Evolutionary conservation across 2,113 vertebrate genomes (phyloP), one percentile per base, ranked within the genome.

Genomic region (Platysternon megacephalum): DNA sequence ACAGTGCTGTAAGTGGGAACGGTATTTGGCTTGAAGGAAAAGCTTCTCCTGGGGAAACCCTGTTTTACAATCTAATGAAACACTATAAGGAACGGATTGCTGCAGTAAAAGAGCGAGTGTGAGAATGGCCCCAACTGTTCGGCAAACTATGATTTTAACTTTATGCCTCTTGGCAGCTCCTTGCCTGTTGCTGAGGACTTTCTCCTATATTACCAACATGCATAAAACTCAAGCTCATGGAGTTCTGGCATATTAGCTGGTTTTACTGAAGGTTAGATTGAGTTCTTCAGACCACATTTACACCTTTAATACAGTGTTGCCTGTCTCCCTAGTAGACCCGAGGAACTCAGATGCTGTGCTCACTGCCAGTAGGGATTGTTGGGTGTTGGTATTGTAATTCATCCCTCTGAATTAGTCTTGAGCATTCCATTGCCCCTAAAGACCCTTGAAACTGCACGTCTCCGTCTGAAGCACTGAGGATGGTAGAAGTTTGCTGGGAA

Each of bases 81-180:
- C 32, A 21, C 2, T 14, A 32, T 26, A 58, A 82, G 32, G 56
- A 93, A 83, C 11, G 8, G 42, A 5, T 91, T 93, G 53, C 29
- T 93, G 17, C 79, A 88, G 68, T 21, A 32, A 88, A 97, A 90
- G 4, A 1, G 68, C 35, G 78, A 82, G 79, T 55, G 79, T 68
- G 68, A 95, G 92, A 90, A 85, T 6, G 82, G 24, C 81, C 29
- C 39, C 0, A 1, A 89, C 44, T 91, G 48, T 83, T 94, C 48
- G 44, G 82, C 83, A 94, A 84, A 72, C 39, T 82, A 22, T 74
- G 83, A 86, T 87, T 91, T 91, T 81, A 89, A 5, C 55, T 96
- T 96, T 90, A 91, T 90, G 79, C n/a, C 17, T 96, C 93, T 91
- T 95, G 93, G 88, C 90, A 94, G 58, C 35, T 39, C 88, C 39